Evolutionary conservation across 2,797 vertebrate species (phyloP).

Genomic region (Microtus obscurus): DNA sequence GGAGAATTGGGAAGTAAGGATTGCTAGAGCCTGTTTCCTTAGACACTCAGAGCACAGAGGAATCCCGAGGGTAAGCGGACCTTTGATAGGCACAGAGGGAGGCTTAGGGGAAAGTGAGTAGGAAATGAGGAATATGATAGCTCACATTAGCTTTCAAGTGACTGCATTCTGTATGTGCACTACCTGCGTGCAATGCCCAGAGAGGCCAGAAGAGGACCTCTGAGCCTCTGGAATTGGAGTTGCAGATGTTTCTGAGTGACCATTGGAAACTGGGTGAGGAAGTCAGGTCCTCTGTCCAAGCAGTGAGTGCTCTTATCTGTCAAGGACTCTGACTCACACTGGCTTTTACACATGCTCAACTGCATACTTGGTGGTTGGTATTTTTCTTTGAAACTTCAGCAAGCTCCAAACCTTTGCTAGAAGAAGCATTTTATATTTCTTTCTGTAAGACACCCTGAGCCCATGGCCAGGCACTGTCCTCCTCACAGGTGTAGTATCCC

Average conservation of each 20-base stretch:
- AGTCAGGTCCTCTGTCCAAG: background rate
- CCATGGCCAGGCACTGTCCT: background rate
- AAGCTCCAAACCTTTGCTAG: conserved; percentile 11
- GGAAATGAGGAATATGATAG: background rate
- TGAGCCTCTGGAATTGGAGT: background rate
- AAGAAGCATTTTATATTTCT: background rate
- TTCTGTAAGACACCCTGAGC: background rate
- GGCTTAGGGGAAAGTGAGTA: background rate
- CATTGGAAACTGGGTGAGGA: background rate
- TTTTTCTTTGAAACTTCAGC: conserved; percentile 30
- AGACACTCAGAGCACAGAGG: background rate
- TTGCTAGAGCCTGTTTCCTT: conserved; percentile 28
- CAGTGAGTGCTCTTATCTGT: too few relatives aligned
- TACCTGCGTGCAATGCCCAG: background rate
- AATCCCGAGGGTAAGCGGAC: conserved; percentile 13
- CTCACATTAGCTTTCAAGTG: background rate
- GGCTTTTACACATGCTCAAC: conserved; percentile 10
- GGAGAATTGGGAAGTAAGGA: background rate
- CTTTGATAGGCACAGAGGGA: background rate
- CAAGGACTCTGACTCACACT: background rate
- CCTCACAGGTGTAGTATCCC: background rate
- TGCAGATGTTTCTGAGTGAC: background rate
- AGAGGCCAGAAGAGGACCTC: background rate
- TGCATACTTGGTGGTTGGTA: background rate
- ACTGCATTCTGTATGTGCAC: background rate